Base-by-base conservation (phyloP, 2,888 invertebrate genomes). In the Polyploca ridens region DNA sequence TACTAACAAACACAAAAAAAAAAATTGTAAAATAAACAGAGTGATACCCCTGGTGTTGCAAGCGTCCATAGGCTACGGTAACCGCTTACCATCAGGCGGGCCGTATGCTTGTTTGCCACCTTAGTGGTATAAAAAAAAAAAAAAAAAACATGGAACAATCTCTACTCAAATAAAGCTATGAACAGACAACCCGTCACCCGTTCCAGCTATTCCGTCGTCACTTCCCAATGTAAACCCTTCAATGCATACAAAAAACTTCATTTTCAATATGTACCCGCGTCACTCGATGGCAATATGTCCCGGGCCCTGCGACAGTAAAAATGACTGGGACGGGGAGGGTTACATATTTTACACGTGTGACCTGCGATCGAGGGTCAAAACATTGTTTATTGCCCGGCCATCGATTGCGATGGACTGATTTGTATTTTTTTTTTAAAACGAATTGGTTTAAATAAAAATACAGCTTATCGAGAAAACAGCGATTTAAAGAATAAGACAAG, bases 211-310 rank as follows among this genome's bases (percentile, higher is more conserved):
- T 77, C 71, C 70, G 72, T 75, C 79, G 71, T 75, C 74, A 73
- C 72, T 73, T 78, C 69, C 74, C 74, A 71, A 74, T 77, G 75
- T 87, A 85, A 86, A 86, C 80, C 86, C 81, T 79, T 81, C 84
- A 84, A 86, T 85, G 86, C 84, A 87, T 88, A 88, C 86, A 84
- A 86, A 88, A 87, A 87, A 83, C 86, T 86, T 88, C 83, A 88
- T 88, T 89, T 88, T 87, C 87, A 88, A 88, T 88, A 88, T 83
- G 78, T 71, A 68, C 75, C 69, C 76, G 74, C 78, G 71, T 74
- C 77, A 76, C 70, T 75, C 59, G 3, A 27, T 76, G 76, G 77
- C 83, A 86, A 87, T 87, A 86, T 87, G 86, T 85, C 77, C 77
- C 41, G 41, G 60, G 27, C 6, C 70, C 11, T 38, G 41, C 2